A percentile compares a stretch with the other conserved stretches of the same genome.
Evolutionary conservation across 2,888 invertebrate species (phyloP).

Genomic region (Candidula unifasciata): DNA sequence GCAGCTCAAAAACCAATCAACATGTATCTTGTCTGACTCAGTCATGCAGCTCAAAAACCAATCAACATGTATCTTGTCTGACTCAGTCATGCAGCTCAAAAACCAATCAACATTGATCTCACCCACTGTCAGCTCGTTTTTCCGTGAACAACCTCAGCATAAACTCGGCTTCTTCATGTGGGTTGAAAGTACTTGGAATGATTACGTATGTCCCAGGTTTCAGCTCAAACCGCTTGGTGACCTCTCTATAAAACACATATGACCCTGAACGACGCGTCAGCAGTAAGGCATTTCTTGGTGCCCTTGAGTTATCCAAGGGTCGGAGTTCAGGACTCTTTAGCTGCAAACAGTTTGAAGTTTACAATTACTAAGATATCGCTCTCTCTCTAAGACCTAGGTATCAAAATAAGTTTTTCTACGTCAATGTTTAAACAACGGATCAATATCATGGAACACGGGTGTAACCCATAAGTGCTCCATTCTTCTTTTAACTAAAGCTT

Average conservation of each 20-base stretch:
- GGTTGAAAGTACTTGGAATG: slow-evolving; percentile 96
- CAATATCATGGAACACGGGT: too few relatives aligned
- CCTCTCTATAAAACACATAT: slow-evolving; percentile 86
- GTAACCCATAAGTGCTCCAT: too few relatives aligned
- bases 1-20: slow-evolving; percentile 17
- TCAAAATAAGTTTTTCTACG: not conserved
- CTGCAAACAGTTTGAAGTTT: slow-evolving; percentile 51
- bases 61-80: slow-evolving; percentile 55
- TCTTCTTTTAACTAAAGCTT: too few relatives aligned
- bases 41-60: slow-evolving; percentile 8
- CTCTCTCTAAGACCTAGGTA: not conserved
- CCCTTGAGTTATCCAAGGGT: slow-evolving; percentile 65
- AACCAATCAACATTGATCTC: slow-evolving; percentile 53
- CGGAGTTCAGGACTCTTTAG: slow-evolving; percentile 58
- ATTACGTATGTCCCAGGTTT: slow-evolving; percentile 95
- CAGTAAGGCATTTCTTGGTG: slow-evolving; percentile 62
- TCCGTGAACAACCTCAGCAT: slow-evolving; percentile 95
- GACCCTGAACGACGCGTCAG: slow-evolving; percentile 61
- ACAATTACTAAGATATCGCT: not conserved
- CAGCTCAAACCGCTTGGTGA: slow-evolving; percentile 91
- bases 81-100: not conserved
- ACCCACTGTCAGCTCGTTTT: slow-evolving; percentile 77
- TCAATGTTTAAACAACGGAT: too few relatives aligned
- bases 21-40: slow-evolving; percentile 53
- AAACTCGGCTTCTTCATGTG: slow-evolving; percentile 96